A percentile compares a stretch with the other conserved stretches of the same genome.
phyloP scores from a whole-genome alignment of 2,797 vertebrate species.

The Holocentrus rufus region DNA sequence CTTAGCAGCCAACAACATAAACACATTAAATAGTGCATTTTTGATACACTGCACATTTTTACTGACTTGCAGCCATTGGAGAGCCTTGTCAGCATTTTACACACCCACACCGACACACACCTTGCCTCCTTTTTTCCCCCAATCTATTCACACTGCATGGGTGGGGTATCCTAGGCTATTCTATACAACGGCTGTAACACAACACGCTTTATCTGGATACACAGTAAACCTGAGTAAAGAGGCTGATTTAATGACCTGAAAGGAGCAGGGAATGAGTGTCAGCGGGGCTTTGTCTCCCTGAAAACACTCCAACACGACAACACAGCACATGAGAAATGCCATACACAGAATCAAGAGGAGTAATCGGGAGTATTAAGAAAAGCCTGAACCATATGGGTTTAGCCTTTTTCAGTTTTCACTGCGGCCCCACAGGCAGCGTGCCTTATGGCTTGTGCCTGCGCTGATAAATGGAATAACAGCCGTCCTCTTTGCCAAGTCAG shows the following conservation, averaged over 20 bases:
- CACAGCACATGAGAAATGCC: background rate
- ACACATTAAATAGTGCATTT: constrained; percentile 27
- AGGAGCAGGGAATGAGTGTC: constrained; percentile 32
- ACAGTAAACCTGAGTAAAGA: constrained; percentile 67
- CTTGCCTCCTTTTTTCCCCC: constrained; percentile 32
- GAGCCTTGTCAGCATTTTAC: constrained; percentile 49
- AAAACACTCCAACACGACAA: background rate
- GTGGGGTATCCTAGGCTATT: constrained; percentile 69
- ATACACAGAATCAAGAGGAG: background rate
- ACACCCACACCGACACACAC: constrained; percentile 28
- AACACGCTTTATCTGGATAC: constrained; percentile 67
- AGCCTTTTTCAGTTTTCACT: background rate
- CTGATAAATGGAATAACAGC: background rate
- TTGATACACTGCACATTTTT: constrained; percentile 30
- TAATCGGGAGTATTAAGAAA: background rate
- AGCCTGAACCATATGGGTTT: too few relatives aligned
- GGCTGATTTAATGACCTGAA: constrained; percentile 49
- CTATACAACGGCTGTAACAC: constrained; percentile 64
- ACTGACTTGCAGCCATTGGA: constrained; percentile 28
- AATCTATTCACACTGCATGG: constrained; percentile 59
- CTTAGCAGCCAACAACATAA: constrained; percentile 55
- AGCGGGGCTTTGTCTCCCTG: constrained; percentile 36
- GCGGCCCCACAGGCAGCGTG: background rate
- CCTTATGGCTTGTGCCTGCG: background rate
- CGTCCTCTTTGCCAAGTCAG: background rate